Percentiles rank a stretch among this genome's conserved stretches.
These are phyloP conservation scores for Xiphophorus couchianus DNA, from an alignment of 2,113 vertebrate genomes.

Conservation along the genomic window DNA sequence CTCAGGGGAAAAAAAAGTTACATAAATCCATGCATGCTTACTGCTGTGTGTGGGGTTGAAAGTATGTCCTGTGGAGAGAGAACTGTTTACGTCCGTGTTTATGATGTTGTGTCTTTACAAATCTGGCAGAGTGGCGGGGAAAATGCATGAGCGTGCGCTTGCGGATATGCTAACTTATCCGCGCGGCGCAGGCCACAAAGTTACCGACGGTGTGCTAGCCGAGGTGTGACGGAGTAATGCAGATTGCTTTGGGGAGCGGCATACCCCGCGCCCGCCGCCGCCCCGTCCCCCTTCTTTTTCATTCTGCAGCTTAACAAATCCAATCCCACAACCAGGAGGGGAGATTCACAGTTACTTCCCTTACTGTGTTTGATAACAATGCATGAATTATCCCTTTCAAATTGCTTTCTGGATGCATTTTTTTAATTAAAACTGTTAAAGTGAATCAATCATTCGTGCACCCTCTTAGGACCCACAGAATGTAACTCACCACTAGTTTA, in stretches of 20 bases:
- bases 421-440: constrained; percentile 68
- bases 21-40: background rate
- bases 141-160: constrained; percentile 6
- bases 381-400: constrained; percentile 63
- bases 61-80: constrained; percentile 3
- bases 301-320: constrained; percentile 69
- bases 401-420: constrained; percentile 59
- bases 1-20: constrained; percentile 7
- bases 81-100: constrained; percentile 22
- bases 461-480: constrained; percentile 32
- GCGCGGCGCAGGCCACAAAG: constrained; percentile 42
- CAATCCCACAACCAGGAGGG: constrained; percentile 58
- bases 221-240: constrained; percentile 63
- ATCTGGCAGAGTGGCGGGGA: constrained; percentile 16
- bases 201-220: constrained; percentile 51
- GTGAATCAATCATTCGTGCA: constrained; percentile 52
- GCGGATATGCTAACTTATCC: constrained; percentile 42
- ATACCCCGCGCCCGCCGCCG: constrained; percentile 4
- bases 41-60: background rate
- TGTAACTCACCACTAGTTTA: constrained; percentile 46
- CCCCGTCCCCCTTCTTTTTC: constrained; percentile 47
- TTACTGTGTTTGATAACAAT: constrained; percentile 61
- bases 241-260: constrained; percentile 68
- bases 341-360: constrained; percentile 45
- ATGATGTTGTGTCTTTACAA: background rate